Conservation (phyloP, 2,113 vertebrate genomes). For the Sinosuthora webbiana region DNA sequence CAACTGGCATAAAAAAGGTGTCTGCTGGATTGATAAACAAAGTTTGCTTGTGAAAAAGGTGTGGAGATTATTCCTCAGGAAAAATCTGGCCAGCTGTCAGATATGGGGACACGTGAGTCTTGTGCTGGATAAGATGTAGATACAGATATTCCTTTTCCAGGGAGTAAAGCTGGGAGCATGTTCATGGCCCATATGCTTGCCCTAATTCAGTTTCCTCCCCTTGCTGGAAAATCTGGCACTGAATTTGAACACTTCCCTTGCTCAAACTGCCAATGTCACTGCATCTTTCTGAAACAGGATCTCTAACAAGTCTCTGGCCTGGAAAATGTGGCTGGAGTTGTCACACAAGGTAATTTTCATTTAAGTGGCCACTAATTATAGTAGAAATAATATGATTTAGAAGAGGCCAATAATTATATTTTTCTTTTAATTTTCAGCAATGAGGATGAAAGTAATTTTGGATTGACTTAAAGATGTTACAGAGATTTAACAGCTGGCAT, state of each 20-base stretch:
- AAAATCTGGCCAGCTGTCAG: not conserved
- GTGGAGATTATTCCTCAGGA: not conserved
- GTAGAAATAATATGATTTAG: not conserved
- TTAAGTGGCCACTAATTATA: not conserved
- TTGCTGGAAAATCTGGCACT: not conserved
- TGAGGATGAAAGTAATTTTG: not conserved
- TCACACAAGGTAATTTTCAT: not conserved
- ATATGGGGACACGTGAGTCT: not conserved
- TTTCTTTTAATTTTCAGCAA: not conserved
- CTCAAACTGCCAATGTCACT: not conserved
- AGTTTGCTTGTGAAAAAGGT: not conserved
- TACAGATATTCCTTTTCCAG: not conserved
- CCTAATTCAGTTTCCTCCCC: not conserved
- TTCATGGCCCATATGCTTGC: conserved; percentile 2
- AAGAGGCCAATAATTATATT: not conserved
- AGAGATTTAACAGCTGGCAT: not conserved
- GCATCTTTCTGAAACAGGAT: not conserved
- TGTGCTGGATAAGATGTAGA: not conserved
- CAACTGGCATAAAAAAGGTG: not conserved
- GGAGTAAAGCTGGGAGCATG: not conserved
- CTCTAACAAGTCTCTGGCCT: not conserved
- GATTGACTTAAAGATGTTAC: not conserved
- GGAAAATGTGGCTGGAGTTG: not conserved
- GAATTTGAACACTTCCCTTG: not conserved
- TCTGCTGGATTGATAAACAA: not conserved